Evolutionary conservation across 2,888 invertebrate species (phyloP).

Genomic region (Hypselothyrea guttata): DNA sequence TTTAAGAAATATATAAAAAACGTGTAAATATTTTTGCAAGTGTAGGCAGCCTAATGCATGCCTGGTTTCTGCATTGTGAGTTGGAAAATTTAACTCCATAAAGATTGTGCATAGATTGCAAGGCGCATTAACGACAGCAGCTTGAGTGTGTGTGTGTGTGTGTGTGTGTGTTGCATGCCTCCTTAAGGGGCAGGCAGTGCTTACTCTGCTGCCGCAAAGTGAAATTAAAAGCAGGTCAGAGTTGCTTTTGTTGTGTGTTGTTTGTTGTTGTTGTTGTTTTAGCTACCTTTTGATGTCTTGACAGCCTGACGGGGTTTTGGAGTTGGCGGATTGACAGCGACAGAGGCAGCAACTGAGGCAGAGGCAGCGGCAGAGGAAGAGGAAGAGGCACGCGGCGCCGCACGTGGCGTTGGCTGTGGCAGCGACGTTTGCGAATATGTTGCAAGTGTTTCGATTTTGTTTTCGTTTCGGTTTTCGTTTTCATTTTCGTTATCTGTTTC

Average conservation of each 20-base stretch:
- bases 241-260: conserved; percentile 12
- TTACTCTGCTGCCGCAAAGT: neutral
- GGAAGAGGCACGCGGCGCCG: conserved; percentile 76
- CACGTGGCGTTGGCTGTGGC: conserved; percentile 79
- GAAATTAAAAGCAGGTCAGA: conserved; percentile 61
- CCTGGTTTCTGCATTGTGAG: no score
- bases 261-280: conserved; percentile 1
- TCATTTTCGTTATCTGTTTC: no score
- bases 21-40: no score
- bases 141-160: no score
- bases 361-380: conserved; percentile 15
- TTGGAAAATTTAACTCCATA: no score
- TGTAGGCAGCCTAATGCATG: no score
- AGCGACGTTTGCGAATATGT: conserved; percentile 2
- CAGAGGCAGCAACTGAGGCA: conserved; percentile 24
- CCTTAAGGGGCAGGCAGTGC: conserved; percentile 4
- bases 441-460: neutral
- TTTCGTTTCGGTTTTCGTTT: conserved; percentile 14
- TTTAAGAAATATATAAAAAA: no score
- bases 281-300: conserved; percentile 65
- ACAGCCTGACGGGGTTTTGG: conserved; percentile 81
- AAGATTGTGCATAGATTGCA: no score
- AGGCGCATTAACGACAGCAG: no score
- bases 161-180: neutral
- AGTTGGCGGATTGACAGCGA: conserved; percentile 75